phyloP scores from a whole-genome alignment of 2,113 vertebrate species.

The Oncorhynchus nerka region DNA sequence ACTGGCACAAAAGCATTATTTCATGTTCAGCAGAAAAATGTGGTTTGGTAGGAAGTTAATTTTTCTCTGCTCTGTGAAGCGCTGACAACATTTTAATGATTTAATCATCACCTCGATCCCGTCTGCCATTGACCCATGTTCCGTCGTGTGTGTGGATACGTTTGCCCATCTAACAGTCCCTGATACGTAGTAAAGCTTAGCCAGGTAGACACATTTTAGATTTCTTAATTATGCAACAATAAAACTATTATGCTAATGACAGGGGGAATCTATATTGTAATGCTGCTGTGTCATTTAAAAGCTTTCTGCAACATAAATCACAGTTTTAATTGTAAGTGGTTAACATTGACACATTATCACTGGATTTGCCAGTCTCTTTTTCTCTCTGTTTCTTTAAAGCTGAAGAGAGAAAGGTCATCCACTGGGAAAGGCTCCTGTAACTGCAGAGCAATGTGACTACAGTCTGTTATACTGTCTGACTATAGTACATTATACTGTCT shows the following conservation, averaged over 20 bases:
- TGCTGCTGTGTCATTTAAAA: constrained; percentile 68
- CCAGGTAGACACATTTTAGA: constrained; percentile 87
- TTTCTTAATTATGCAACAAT: constrained; percentile 94
- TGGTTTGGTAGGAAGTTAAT: constrained; percentile 99
- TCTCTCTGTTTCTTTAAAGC: neutral
- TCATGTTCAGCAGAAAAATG: constrained; percentile 99
- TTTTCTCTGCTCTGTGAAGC: constrained; percentile 99
- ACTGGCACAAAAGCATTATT: constrained; percentile 99
- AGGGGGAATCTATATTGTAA: constrained; percentile 76
- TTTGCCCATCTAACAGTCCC: constrained; percentile 94
- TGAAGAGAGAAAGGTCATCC: no score
- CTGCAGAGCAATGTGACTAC: no score
- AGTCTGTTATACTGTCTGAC: no score
- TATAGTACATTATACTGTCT: no score
- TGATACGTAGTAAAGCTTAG: constrained; percentile 87
- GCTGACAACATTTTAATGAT: constrained; percentile 99
- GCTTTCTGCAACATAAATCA: constrained; percentile 72
- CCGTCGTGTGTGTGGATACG: constrained; percentile 88
- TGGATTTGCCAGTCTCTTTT: constrained; percentile 10
- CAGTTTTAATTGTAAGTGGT: constrained; percentile 75
- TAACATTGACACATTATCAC: constrained; percentile 65
- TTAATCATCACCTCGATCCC: constrained; percentile 99
- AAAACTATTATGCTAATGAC: constrained; percentile 92
- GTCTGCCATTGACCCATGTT: constrained; percentile 98
- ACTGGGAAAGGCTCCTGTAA: no score